Percentiles rank a stretch among this genome's conserved stretches.
Evolutionary conservation across 30 jellyfish, hydroid and myxozoan species (phyloP).

Genomic region (Pseudorhiza aurosa): DNA sequence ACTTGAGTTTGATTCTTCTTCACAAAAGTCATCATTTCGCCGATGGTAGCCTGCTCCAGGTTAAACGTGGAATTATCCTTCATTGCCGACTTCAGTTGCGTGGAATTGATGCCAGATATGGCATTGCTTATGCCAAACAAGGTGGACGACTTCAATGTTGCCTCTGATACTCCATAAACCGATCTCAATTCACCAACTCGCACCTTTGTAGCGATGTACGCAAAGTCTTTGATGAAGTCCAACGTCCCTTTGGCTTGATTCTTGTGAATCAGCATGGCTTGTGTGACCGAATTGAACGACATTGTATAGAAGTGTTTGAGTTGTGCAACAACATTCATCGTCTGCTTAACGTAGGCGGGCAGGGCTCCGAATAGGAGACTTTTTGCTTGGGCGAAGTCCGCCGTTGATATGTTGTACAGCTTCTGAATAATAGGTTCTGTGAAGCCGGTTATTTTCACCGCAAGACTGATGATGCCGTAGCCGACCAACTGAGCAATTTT

Average conservation of each 20-base stretch:
- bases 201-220: background rate
- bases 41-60: background rate
- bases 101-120: background rate
- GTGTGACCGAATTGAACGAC: conserved; percentile 24
- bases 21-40: background rate
- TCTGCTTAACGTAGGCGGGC: conserved; percentile 10
- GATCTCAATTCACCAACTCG: background rate
- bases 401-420: background rate
- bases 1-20: background rate
- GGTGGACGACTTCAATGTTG: background rate
- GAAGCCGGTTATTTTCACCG: conserved; percentile 6
- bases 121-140: background rate
- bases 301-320: conserved; percentile 32
- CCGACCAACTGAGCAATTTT: background rate
- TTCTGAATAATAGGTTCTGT: conserved; percentile 5
- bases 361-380: background rate
- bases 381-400: conserved; percentile 15
- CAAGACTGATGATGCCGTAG: background rate
- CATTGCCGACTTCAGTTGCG: background rate
- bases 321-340: background rate
- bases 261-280: conserved; percentile 27
- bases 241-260: conserved; percentile 15
- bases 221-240: conserved; percentile 18
- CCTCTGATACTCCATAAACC: background rate
- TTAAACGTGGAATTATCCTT: background rate